Evolutionary conservation across 2,888 invertebrate genomes (phyloP).

Genomic region (Embidobia sp.): DNA sequence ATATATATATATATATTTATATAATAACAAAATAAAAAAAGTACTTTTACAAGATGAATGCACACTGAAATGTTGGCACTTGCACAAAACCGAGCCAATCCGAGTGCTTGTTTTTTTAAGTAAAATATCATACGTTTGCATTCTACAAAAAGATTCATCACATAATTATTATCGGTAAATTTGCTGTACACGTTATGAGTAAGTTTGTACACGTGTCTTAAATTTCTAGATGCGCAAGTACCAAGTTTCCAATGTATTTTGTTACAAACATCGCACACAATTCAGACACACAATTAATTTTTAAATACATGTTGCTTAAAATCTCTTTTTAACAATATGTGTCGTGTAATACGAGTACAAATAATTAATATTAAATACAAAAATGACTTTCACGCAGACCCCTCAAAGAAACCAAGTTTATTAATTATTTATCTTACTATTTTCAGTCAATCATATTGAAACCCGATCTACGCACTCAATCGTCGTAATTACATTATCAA

Average conservation of each 20-base stretch:
- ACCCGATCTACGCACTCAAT: constrained; percentile 10
- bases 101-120: no score
- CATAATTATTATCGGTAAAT: no score
- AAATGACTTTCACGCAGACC: constrained; percentile 59
- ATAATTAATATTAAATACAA: constrained; percentile 64
- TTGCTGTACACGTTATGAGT: no score
- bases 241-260: constrained; percentile 59
- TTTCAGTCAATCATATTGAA: constrained; percentile 34
- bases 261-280: constrained; percentile 73
- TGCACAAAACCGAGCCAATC: no score
- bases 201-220: neutral
- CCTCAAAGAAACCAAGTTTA: constrained; percentile 34
- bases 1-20: constrained; percentile 77
- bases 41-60: constrained; percentile 67
- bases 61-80: neutral
- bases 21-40: constrained; percentile 78
- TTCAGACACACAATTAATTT: constrained; percentile 75
- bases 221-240: neutral
- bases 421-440: constrained; percentile 27
- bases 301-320: constrained; percentile 43
- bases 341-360: constrained; percentile 35
- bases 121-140: no score
- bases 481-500: constrained; percentile 13
- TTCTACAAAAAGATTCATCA: no score
- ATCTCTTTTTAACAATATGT: constrained; percentile 37